These are phyloP conservation scores for Crossocerus cetratus DNA, from an alignment of 2,888 invertebrate genomes.

Conservation along the genomic window DNA sequence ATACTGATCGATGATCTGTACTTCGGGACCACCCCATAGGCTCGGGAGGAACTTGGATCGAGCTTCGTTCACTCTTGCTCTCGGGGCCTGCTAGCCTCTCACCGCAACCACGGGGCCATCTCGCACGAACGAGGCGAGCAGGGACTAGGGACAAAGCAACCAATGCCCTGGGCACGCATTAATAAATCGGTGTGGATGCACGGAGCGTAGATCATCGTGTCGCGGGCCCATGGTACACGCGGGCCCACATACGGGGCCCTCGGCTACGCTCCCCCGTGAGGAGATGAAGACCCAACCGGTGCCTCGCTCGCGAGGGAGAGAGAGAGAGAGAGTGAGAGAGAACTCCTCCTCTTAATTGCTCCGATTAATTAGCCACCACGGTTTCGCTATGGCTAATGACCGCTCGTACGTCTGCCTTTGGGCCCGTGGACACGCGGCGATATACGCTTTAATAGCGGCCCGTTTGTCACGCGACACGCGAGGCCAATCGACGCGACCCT, in stretches of 20 bases:
- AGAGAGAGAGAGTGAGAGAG: slow-evolving; percentile 23
- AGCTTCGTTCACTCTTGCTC: slow-evolving; percentile 6
- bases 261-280: slow-evolving; percentile 15
- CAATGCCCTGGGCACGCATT: slow-evolving; percentile 57
- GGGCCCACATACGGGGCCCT: slow-evolving; percentile 44
- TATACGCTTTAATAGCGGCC: slow-evolving; percentile 64
- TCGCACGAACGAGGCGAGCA: slow-evolving; percentile 15
- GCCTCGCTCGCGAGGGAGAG: background rate
- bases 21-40: slow-evolving; percentile 52
- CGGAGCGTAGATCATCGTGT: slow-evolving; percentile 69
- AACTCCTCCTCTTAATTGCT: slow-evolving; percentile 70
- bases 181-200: slow-evolving; percentile 65
- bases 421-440: slow-evolving; percentile 50
- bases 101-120: background rate
- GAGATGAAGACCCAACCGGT: slow-evolving; percentile 2
- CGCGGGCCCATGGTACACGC: slow-evolving; percentile 57
- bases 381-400: slow-evolving; percentile 69
- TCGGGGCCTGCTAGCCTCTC: slow-evolving; percentile 11
- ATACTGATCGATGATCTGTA: slow-evolving; percentile 36
- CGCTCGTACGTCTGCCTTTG: slow-evolving; percentile 66
- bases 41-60: slow-evolving; percentile 26
- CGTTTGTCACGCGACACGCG: slow-evolving; percentile 64
- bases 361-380: slow-evolving; percentile 73
- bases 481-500: slow-evolving; percentile 24
- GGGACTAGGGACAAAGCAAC: slow-evolving; percentile 42